Conservation (phyloP, 1,140 invertebrate species). For the Platyscapa corneri region DNA sequence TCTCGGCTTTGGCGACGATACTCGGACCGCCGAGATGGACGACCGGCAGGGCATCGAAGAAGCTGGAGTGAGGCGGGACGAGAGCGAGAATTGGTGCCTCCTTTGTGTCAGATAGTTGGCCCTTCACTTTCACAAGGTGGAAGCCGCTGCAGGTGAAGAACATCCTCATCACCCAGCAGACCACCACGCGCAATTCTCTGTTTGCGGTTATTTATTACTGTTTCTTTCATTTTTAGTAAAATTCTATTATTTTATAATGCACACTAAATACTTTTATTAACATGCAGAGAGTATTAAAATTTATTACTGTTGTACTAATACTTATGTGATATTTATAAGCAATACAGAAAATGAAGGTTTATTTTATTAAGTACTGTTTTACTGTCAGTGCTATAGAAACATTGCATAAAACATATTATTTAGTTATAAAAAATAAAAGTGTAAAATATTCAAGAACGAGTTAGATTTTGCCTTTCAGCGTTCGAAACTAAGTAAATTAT, state of each 20-base stretch:
- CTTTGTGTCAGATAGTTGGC: slow-evolving; percentile 78
- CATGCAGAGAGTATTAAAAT: neutral
- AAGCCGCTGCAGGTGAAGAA: slow-evolving; percentile 89
- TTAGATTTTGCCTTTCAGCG: too few species aligned
- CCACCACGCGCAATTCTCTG: slow-evolving; percentile 77
- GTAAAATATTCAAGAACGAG: too few species aligned
- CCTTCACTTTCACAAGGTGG: slow-evolving; percentile 82
- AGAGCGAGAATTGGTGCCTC: slow-evolving; percentile 91
- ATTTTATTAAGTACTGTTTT: neutral
- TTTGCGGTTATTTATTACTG: slow-evolving; percentile 51
- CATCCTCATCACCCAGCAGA: slow-evolving; percentile 81
- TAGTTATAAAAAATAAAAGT: too few species aligned
- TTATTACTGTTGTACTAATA: neutral
- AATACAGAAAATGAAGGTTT: neutral
- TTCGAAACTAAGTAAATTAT: too few species aligned
- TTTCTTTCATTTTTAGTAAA: slow-evolving; percentile 20
- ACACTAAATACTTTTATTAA: neutral
- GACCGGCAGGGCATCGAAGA: slow-evolving; percentile 90
- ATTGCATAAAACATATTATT: too few species aligned
- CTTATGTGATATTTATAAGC: neutral
- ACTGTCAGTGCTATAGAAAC: neutral
- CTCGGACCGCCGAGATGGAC: slow-evolving; percentile 87
- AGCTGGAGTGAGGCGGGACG: slow-evolving; percentile 93
- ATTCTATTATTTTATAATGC: neutral
- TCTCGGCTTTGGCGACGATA: slow-evolving; percentile 91